phyloP scores from a whole-genome alignment of 37 sponge, comb jelly and placozoan species.

The Aphrocallistes beatrix region DNA sequence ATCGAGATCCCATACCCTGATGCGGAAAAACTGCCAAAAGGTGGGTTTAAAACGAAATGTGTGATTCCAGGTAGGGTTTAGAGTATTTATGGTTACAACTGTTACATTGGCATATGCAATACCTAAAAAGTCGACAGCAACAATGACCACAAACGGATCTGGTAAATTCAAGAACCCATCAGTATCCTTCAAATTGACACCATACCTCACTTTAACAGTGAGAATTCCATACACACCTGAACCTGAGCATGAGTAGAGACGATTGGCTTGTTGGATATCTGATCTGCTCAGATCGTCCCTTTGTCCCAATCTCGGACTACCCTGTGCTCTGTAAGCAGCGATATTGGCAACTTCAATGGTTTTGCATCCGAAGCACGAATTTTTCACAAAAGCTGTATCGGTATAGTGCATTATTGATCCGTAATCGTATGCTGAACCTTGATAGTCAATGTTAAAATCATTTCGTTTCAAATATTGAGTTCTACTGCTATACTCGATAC shows the following conservation, averaged over 20 bases:
- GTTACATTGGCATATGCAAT: too few species aligned
- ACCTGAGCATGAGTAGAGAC: background rate
- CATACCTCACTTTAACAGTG: too few species aligned
- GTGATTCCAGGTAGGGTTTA: too few species aligned
- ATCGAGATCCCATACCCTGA: too few species aligned
- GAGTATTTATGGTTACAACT: too few species aligned
- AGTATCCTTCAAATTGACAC: too few species aligned
- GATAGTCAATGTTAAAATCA: background rate
- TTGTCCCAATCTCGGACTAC: background rate
- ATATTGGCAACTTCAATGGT: background rate
- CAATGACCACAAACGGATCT: too few species aligned
- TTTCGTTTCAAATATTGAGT: background rate
- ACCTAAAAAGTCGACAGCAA: too few species aligned
- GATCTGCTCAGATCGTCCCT: background rate
- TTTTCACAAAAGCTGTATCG: background rate
- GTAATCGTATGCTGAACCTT: conserved; percentile 17
- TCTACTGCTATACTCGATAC: background rate
- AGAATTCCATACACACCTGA: background rate
- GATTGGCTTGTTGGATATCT: background rate
- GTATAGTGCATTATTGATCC: conserved; percentile 23
- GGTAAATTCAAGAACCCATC: too few species aligned
- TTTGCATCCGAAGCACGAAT: background rate
- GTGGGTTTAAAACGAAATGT: too few species aligned
- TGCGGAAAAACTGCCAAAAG: too few species aligned
- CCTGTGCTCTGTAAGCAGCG: background rate